phyloP scores from a whole-genome alignment of 1,140 invertebrate genomes.

The Adelges cooleyi region DNA sequence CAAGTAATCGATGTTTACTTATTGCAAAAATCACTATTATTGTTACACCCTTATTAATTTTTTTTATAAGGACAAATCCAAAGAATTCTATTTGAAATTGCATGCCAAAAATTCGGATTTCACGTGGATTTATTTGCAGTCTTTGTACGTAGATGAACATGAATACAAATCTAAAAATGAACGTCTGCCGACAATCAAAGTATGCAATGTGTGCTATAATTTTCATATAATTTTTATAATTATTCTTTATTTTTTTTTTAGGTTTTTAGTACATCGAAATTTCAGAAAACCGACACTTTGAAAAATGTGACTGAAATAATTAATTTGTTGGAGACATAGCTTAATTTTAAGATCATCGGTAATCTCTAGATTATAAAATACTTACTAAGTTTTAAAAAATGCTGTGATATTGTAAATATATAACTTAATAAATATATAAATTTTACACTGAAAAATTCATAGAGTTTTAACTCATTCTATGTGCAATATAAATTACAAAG shows the following conservation, averaged over 20 bases:
- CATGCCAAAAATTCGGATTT: neutral
- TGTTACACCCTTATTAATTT: neutral
- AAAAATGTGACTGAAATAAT: constrained; percentile 5
- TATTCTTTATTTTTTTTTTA: neutral
- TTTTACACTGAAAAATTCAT: no score
- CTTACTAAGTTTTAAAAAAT: neutral
- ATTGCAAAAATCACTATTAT: neutral
- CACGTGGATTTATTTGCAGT: constrained; percentile 20
- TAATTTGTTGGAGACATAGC: no score
- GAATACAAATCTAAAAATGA: neutral
- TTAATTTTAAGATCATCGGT: no score
- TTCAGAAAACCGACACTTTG: neutral
- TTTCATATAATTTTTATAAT: no score
- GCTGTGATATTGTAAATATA: no score
- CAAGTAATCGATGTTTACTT: constrained; percentile 42
- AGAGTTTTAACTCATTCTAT: no score
- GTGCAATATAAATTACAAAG: no score
- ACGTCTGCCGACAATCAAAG: neutral
- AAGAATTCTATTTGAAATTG: constrained; percentile 9
- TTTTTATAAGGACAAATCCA: neutral
- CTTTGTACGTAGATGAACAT: neutral
- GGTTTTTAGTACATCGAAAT: neutral
- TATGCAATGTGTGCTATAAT: no score
- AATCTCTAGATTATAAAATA: no score
- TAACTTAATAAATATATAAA: no score